phyloP scores from a whole-genome alignment of 2,888 invertebrate genomes.

The Drosophila meridionalis region DNA sequence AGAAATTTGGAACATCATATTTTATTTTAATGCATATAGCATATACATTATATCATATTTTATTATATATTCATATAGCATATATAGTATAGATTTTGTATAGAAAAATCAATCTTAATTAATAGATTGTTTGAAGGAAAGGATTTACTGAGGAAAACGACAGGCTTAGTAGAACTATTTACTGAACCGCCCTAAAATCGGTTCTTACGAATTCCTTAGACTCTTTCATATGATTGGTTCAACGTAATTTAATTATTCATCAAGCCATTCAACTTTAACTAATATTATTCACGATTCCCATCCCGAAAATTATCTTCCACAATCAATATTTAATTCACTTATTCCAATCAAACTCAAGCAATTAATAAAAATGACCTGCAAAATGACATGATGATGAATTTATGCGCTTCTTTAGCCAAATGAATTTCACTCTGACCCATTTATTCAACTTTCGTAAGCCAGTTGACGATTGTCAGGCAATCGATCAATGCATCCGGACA shows the following conservation, averaged over 20 bases:
- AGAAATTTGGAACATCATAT: too few relatives aligned
- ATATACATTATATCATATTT: too few relatives aligned
- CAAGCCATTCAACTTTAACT: neutral
- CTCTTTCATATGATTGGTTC: too few relatives aligned
- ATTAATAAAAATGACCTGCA: neutral
- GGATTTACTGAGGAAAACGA: too few relatives aligned
- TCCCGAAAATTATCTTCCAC: neutral
- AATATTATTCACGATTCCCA: neutral
- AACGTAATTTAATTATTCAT: neutral
- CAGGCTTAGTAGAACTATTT: too few relatives aligned
- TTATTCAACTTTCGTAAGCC: constrained; percentile 23
- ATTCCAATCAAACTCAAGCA: neutral
- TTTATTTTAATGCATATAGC: too few relatives aligned
- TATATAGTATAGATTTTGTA: too few relatives aligned
- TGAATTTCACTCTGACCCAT: constrained; percentile 27
- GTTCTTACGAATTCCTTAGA: too few relatives aligned
- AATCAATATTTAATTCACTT: neutral
- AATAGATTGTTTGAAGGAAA: too few relatives aligned
- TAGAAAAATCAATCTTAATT: too few relatives aligned
- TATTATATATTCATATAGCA: too few relatives aligned
- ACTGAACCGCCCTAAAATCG: too few relatives aligned
- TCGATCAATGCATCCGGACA: constrained; percentile 66
- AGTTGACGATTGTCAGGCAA: constrained; percentile 40
- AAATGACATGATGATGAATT: constrained; percentile 6
- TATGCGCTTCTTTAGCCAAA: constrained; percentile 6